A percentile compares a stretch with the other conserved stretches of the same genome.
Conservation (phyloP, 2,797 vertebrate genomes). For the Phrynocephalus guinanensis region DNA sequence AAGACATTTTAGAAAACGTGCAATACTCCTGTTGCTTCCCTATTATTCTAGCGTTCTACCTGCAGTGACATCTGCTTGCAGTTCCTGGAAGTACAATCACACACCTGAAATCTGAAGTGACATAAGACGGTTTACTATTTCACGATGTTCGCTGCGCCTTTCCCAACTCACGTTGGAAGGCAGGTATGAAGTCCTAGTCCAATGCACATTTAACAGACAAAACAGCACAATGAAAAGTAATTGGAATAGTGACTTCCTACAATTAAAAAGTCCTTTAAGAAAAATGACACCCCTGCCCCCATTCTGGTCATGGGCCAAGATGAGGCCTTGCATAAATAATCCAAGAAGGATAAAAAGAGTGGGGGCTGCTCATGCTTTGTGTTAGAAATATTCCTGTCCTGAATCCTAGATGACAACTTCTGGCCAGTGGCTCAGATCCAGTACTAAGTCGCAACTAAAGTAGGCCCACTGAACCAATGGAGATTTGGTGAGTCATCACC, state of each 20-base stretch:
- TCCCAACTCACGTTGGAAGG: too few relatives aligned
- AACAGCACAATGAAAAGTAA: not conserved
- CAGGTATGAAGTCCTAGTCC: too few relatives aligned
- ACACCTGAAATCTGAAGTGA: not conserved
- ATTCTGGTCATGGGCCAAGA: not conserved
- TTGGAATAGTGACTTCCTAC: not conserved
- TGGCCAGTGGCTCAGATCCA: not conserved
- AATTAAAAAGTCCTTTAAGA: not conserved
- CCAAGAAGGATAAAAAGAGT: not conserved
- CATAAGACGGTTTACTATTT: not conserved
- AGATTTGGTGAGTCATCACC: too few relatives aligned
- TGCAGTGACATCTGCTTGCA: not conserved
- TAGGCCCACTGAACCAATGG: too few relatives aligned
- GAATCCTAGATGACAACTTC: not conserved
- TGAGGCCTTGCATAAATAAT: not conserved
- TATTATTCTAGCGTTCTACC: not conserved
- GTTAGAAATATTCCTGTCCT: not conserved
- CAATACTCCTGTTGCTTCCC: not conserved
- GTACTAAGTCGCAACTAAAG: too few relatives aligned
- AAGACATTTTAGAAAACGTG: not conserved
- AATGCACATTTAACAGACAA: not conserved
- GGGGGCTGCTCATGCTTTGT: not conserved
- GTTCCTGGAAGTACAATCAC: not conserved
- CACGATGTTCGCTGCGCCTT: not conserved
- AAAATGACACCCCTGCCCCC: not conserved